Percentiles rank a stretch among this genome's conserved stretches.
phyloP scores from a whole-genome alignment of 2,113 vertebrate species.

The Nematolebias whitei region DNA sequence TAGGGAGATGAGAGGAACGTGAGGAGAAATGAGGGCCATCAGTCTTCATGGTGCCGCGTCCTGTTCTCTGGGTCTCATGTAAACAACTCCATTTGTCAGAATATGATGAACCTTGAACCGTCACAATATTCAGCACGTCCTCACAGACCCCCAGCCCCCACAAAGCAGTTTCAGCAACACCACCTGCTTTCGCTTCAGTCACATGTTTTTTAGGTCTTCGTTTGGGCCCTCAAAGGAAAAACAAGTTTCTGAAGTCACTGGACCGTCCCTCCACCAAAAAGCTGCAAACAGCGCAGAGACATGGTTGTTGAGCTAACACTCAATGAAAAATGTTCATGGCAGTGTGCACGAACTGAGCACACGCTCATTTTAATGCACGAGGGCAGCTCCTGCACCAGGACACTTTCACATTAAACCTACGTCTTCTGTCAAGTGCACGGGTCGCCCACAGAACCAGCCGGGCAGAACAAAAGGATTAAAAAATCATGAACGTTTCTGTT shows the following conservation, averaged over 20 bases:
- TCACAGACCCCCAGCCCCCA: slow-evolving; percentile 16
- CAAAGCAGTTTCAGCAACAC: slow-evolving; percentile 33
- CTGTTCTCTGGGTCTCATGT: slow-evolving; percentile 55
- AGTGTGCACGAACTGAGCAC: slow-evolving; percentile 8
- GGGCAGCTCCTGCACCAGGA: slow-evolving; percentile 12
- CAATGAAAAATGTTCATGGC: slow-evolving; percentile 29
- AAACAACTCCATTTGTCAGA: slow-evolving; percentile 76
- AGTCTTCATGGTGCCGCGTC: slow-evolving; percentile 64
- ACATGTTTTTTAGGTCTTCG: slow-evolving; percentile 15
- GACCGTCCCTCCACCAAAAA: not conserved
- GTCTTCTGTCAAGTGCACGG: not conserved
- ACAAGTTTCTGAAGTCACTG: slow-evolving; percentile 6
- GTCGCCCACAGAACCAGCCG: slow-evolving; percentile 2
- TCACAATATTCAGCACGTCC: slow-evolving; percentile 34
- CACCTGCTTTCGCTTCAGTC: slow-evolving; percentile 18
- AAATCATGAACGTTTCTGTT: not conserved
- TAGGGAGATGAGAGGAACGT: slow-evolving; percentile 68
- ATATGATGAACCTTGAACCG: slow-evolving; percentile 68
- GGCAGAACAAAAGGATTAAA: not conserved
- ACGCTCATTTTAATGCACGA: slow-evolving; percentile 15
- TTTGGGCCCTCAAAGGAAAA: slow-evolving; percentile 6
- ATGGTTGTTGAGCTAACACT: slow-evolving; percentile 5
- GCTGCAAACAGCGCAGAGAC: not conserved
- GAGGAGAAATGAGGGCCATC: slow-evolving; percentile 69
- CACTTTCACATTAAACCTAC: slow-evolving; percentile 1